These are phyloP conservation scores for Panonychus citri DNA, from an alignment of 1,140 invertebrate genomes.

Conservation along the genomic window DNA sequence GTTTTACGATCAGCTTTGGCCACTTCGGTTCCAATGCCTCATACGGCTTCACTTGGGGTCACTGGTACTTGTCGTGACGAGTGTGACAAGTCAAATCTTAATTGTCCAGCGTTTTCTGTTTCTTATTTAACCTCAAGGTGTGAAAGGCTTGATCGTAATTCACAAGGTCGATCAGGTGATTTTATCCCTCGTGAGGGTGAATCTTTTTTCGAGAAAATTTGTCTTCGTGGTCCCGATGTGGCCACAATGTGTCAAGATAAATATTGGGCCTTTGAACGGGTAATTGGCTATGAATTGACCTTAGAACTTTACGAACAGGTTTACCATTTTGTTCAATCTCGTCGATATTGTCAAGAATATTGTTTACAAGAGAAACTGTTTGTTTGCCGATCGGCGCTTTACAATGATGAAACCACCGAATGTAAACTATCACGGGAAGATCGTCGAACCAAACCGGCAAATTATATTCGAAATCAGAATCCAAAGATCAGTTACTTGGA, in stretches of 20 bases:
- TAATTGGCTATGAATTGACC: conserved; percentile 25
- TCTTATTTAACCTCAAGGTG: conserved; percentile 25
- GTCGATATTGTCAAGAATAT: conserved; percentile 26
- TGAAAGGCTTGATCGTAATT: conserved; percentile 27
- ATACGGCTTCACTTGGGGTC: conserved; percentile 20
- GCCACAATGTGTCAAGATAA: conserved; percentile 21
- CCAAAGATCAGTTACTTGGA: conserved; percentile 27
- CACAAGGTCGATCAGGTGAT: conserved; percentile 25
- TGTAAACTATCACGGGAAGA: conserved; percentile 26
- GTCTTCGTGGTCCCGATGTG: conserved; percentile 21
- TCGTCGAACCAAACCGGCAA: conserved; percentile 21
- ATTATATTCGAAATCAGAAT: conserved; percentile 21
- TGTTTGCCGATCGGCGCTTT: conserved; percentile 26
- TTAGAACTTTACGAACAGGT: conserved; percentile 20
- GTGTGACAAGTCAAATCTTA: conserved; percentile 23
- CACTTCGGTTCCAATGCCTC: conserved; percentile 21
- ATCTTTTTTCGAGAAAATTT: conserved; percentile 30
- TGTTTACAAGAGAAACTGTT: conserved; percentile 23
- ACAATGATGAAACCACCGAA: conserved; percentile 24
- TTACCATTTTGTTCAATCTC: conserved; percentile 21
- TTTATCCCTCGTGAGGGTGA: conserved; percentile 22
- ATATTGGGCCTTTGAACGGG: conserved; percentile 29
- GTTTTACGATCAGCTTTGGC: conserved; percentile 24
- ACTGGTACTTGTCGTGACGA: conserved; percentile 21
- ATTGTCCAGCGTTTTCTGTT: conserved; percentile 27